Conservation (phyloP, 2,113 vertebrate species). For the Malaclemys terrapin region DNA sequence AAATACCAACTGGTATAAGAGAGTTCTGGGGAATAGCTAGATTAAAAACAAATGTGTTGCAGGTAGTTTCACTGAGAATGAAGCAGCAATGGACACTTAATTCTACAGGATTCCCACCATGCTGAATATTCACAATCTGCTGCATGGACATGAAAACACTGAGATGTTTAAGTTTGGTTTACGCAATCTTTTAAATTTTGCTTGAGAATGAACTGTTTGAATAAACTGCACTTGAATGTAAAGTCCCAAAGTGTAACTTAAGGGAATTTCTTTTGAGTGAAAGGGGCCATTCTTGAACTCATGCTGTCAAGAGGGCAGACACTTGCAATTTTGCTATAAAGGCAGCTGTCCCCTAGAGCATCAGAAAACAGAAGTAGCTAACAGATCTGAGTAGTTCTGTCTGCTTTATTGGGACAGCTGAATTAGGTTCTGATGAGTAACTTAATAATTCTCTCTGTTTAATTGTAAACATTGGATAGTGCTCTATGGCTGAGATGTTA, state of each 20-base stretch:
- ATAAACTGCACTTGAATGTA: background rate
- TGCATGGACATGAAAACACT: accelerated
- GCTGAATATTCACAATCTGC: background rate
- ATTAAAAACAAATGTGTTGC: accelerated
- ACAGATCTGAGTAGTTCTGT: background rate
- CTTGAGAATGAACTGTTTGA: background rate
- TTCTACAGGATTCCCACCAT: accelerated
- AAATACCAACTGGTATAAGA: accelerated
- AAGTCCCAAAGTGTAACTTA: background rate
- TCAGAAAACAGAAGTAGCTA: background rate
- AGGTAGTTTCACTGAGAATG: accelerated
- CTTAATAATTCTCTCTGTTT: background rate
- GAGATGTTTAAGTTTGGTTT: background rate
- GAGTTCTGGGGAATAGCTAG: accelerated
- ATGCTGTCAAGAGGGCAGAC: background rate
- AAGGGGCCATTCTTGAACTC: background rate
- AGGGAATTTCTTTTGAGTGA: background rate
- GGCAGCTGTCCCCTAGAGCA: background rate
- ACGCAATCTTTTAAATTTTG: background rate
- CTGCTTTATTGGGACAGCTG: background rate
- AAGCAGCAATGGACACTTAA: background rate
- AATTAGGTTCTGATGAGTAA: background rate
- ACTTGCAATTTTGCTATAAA: background rate
- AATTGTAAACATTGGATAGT: slow-evolving; percentile 2
- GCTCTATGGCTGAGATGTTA: background rate